A percentile compares a stretch with the other conserved stretches of the same genome.
phyloP scores from a whole-genome alignment of 2,888 invertebrate genomes.

The Netelia inedita region DNA sequence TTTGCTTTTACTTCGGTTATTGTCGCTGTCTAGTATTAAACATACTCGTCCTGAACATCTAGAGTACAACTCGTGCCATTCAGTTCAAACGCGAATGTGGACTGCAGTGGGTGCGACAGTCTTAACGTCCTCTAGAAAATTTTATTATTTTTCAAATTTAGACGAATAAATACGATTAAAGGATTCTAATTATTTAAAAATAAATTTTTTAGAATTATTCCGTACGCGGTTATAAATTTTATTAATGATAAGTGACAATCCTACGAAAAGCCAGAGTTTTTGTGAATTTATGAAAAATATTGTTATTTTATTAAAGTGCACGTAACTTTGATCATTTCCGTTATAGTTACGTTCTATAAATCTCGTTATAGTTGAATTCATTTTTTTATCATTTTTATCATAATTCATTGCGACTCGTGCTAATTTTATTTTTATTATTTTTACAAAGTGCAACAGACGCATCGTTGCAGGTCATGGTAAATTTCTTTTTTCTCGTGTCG shows the following conservation, averaged over 20 bases:
- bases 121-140: constrained; percentile 50
- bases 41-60: constrained; percentile 78
- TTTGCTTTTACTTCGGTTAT: constrained; percentile 15
- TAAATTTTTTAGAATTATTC: not conserved
- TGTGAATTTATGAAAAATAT: not conserved
- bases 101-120: constrained; percentile 55
- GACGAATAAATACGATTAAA: not conserved
- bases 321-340: not conserved
- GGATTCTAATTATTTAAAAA: not conserved
- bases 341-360: not conserved
- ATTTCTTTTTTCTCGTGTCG: not conserved
- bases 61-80: constrained; percentile 74
- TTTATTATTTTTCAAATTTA: not conserved
- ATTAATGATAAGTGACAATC: too few species aligned
- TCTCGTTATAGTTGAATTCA: not conserved
- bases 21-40: constrained; percentile 42
- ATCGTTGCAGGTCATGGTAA: not conserved
- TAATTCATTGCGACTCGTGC: not conserved
- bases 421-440: not conserved
- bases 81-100: constrained; percentile 77
- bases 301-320: not conserved
- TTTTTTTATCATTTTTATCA: not conserved
- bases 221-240: too few species aligned
- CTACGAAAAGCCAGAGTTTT: not conserved
- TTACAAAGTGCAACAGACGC: not conserved